These are phyloP conservation scores for Grallaria varia DNA, from an alignment of 2,113 vertebrate genomes.

Conservation along the genomic window DNA sequence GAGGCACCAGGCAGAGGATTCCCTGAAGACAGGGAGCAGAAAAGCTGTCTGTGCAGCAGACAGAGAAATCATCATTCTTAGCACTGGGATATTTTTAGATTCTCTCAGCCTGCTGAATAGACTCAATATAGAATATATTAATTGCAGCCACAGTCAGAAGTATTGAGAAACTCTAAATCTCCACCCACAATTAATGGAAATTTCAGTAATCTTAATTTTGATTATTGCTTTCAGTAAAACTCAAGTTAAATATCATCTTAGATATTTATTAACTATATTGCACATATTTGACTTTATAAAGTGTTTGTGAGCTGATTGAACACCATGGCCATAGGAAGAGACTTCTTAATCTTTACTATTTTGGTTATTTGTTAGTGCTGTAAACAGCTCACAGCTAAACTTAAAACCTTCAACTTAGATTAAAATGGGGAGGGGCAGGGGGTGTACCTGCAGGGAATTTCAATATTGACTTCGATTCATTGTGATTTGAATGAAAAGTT, in stretches of 20 bases:
- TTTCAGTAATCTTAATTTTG: not conserved
- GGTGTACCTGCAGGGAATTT: not conserved
- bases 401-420: not conserved
- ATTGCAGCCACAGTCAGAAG: not conserved
- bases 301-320: not conserved
- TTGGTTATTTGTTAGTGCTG: not conserved
- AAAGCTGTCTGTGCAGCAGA: not conserved
- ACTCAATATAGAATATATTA: not conserved
- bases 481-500: not conserved
- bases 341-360: not conserved
- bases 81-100: not conserved
- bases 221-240: not conserved
- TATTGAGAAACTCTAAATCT: not conserved
- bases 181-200: not conserved
- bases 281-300: not conserved
- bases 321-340: not conserved
- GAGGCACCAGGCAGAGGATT: not conserved
- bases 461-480: not conserved
- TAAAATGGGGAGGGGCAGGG: fast-evolving
- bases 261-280: no score
- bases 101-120: not conserved
- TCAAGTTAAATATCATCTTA: fast-evolving
- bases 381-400: not conserved
- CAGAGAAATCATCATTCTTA: not conserved
- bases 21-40: not conserved